phyloP scores from a whole-genome alignment of 2,797 vertebrate genomes.

The Limnodromus scolopaceus region DNA sequence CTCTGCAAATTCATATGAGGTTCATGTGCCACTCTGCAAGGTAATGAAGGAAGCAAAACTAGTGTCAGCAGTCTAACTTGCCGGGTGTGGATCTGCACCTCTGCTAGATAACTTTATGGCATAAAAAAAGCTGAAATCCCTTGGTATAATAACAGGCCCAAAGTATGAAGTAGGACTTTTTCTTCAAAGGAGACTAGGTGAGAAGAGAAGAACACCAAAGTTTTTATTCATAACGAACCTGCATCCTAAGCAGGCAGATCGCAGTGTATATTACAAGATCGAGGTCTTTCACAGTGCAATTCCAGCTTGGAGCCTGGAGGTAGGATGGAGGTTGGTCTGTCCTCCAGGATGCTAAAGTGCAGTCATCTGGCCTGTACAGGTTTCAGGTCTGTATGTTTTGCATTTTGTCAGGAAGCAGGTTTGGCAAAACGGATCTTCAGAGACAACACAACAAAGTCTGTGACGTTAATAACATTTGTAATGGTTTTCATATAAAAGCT shows the following conservation, averaged over 20 bases:
- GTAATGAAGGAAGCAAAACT: not conserved
- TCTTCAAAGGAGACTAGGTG: not conserved
- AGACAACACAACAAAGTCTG: not conserved
- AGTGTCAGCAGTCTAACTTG: not conserved
- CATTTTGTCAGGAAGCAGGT: constrained; percentile 22
- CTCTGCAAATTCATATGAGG: not conserved
- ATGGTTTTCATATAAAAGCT: not conserved
- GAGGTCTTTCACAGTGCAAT: not conserved
- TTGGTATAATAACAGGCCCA: not conserved
- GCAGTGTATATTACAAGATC: not conserved
- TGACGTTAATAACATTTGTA: not conserved
- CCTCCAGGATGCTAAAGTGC: not conserved
- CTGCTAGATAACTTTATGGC: not conserved
- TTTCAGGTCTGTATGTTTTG: not conserved
- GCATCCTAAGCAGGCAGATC: not conserved
- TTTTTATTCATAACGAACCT: not conserved
- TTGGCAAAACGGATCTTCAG: not conserved
- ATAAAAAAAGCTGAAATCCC: not conserved
- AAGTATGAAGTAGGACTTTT: not conserved
- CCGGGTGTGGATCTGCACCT: not conserved
- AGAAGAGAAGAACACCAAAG: not conserved
- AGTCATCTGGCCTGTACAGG: not conserved
- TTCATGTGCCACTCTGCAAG: not conserved
- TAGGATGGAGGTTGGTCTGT: not conserved
- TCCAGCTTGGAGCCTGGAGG: accelerated